Base-by-base conservation (phyloP, 2,888 invertebrate genomes). In the Drosophila neoperkinsi region DNA sequence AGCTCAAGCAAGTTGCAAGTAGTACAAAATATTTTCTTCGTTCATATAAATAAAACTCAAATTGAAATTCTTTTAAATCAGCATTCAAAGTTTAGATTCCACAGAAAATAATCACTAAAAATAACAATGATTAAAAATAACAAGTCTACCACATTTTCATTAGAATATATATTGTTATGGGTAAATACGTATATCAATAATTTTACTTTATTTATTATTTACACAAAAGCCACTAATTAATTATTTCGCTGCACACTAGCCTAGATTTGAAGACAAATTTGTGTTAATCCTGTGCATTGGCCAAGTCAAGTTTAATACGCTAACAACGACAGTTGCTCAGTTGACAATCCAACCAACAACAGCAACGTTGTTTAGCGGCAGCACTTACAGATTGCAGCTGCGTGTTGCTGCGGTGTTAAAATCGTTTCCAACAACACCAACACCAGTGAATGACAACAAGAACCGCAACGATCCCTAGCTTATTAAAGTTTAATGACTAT, bases 401-500 rank as follows among this genome's bases (percentile, higher is more conserved):
- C 74, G 60, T 78, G 56, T 59, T 76, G 76, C 51, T 65, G 79
- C 65, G 52, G 78, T 73, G 79, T 73, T 79, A 73, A 79, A 78
- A 76, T 50, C 65, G 52, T 52, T 64, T 60, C 56, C 71, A 57
- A 33, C 75, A 61, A 31, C 62, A 57, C 5, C 61, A 65, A 31
- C 63, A 46, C 50, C 55, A 68, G 18, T 52, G 65, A 64, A 58
- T 58, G 63, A 52, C 51, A 74, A 59, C 67, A 56, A 34, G 43
- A 64, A 50, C 76, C 61, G 50, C 73, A 74, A 56, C 78, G 57
- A 78, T 79, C 81, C 79, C 77, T 77, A 74, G 83, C 84, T 85
- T 85, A 82, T 84, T 84, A 85, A 82, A 78, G 60, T 69, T 75
- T 85, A 85, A 84, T 85, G 81, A 81, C 79, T 79, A 77, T 84